Percentiles rank a stretch among this genome's conserved stretches.
These are phyloP conservation scores for Aspiorhynchus laticeps DNA, from an alignment of 2,113 vertebrate species.

Conservation along the genomic window DNA sequence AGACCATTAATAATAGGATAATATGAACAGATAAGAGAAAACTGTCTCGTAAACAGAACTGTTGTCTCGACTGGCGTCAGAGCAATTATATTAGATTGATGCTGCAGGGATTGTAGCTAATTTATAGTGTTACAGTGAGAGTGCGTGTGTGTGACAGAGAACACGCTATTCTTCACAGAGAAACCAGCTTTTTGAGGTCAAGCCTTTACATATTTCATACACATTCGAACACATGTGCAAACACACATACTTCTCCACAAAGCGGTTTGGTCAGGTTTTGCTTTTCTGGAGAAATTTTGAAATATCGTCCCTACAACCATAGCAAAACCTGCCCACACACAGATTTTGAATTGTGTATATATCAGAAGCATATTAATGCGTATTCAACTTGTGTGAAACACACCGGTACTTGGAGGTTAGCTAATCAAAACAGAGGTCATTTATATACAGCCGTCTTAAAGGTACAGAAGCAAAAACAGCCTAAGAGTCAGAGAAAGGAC, in stretches of 20 bases:
- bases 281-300: background rate
- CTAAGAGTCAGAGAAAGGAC: background rate
- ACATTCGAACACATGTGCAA: conserved; percentile 7
- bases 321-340: conserved; percentile 7
- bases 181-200: conserved; percentile 35
- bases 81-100: conserved; percentile 62
- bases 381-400: background rate
- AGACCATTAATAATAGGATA: conserved; percentile 68
- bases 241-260: conserved; percentile 17
- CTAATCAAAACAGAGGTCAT: background rate
- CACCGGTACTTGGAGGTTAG: background rate
- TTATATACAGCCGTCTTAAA: background rate
- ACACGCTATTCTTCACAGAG: background rate
- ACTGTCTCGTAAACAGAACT: conserved; percentile 66
- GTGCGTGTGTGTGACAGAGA: conserved; percentile 13
- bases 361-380: background rate
- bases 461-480: background rate
- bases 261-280: background rate
- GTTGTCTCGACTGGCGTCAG: conserved; percentile 65
- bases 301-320: background rate
- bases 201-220: conserved; percentile 4
- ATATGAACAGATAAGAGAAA: conserved; percentile 66
- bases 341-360: conserved; percentile 2
- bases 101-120: conserved; percentile 23
- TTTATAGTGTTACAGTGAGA: background rate